Base-by-base conservation (phyloP, 35 echinoderm and acorn worm genomes). In the Stichopus chloronotus region DNA sequence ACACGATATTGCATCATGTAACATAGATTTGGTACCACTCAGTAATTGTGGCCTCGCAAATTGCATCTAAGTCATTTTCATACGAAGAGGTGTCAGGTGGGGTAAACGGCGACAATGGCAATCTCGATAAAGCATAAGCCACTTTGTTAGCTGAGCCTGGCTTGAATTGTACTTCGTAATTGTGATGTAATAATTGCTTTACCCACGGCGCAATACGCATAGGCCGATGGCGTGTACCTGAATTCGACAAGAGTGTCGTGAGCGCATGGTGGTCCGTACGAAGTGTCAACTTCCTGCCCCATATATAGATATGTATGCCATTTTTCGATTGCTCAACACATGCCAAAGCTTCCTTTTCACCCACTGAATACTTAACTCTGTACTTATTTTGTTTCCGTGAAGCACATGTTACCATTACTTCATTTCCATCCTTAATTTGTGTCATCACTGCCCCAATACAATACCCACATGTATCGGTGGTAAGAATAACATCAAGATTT, bases 311-410 rank as follows among this genome's bases (percentile, higher is more conserved):
- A 88, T 19, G 54, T 79, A 78, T 94, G 78, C 87, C 89, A 96
- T 80, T 96, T 91, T 78, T 96, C 95, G 63, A 90, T 76, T 7
- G 95, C 92, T 79, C 79, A 94, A 0, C 84, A 14, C 92, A 94
- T 52, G 95, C 95, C n/a, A 96, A 63, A 22, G 92, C 95, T 88
- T 94, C 92, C 52, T 72, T 86, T 68, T 94, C 95, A 5, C 87
- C 87, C 1, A 94, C 92, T 17, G 81, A 96, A 72, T 94, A 94
- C 30, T 96, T 96, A 22, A 12, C 19, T 79, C 94, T 88, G 5
- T 87, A 25, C 4, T 0, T 17, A n/a, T 63, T 88, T 30, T 93
- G 63, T 56, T 93, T 96, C 20, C 92, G n/a, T 21, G 86, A 93
- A 8, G 95, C 77, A 56, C 81, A 96, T 8, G 86, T 69, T 7